Evolutionary conservation across 2,113 vertebrate species (phyloP).

Genomic region (Aptenodytes forsteri): DNA sequence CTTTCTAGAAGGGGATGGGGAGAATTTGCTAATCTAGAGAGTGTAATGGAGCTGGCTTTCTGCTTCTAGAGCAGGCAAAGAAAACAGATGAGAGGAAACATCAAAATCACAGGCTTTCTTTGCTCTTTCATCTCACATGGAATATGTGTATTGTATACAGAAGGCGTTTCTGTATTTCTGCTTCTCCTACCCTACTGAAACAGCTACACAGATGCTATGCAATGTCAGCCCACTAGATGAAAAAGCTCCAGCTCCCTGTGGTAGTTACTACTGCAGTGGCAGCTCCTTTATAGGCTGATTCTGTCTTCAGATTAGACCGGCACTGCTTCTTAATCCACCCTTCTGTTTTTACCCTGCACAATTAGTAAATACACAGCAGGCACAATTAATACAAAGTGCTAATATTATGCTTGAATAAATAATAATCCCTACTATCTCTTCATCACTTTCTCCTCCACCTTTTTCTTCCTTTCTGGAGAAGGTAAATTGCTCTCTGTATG

Average conservation of each 20-base stretch:
- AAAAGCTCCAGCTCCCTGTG: neutral
- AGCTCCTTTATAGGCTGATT: neutral
- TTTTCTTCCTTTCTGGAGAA: neutral
- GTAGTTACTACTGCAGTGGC: too few relatives aligned
- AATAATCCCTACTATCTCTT: neutral
- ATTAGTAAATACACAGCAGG: neutral
- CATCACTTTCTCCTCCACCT: neutral
- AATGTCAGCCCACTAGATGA: neutral
- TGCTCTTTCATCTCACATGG: neutral
- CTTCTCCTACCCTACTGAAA: neutral
- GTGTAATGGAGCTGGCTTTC: neutral
- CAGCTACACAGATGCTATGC: fast-evolving
- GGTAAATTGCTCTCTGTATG: neutral
- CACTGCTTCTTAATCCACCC: neutral
- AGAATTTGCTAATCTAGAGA: neutral
- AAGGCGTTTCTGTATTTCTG: neutral
- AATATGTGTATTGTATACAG: fast-evolving
- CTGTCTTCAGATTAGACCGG: neutral
- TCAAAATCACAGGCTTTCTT: neutral
- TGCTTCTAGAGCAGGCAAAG: neutral
- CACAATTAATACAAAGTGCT: neutral
- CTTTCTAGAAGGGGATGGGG: neutral
- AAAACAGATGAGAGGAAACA: neutral
- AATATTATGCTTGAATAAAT: neutral
- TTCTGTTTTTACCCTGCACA: neutral